phyloP scores from a whole-genome alignment of 2,888 invertebrate species.

The Dolichomitus sp. region DNA sequence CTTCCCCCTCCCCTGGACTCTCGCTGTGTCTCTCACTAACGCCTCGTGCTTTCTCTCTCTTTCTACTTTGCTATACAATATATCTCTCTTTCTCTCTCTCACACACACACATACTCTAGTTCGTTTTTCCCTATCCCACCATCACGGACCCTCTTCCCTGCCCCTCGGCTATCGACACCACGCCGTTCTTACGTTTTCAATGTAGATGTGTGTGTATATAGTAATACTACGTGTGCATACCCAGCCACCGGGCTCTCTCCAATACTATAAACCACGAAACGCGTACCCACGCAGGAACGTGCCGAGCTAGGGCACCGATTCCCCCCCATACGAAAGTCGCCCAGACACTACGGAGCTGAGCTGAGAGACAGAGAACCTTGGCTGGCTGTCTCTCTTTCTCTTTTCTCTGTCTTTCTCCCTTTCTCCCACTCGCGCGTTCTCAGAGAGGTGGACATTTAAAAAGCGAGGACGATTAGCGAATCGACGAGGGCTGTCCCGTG shows the following conservation, averaged over 20 bases:
- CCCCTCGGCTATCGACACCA: slow-evolving; percentile 64
- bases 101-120: background rate
- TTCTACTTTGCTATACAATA: slow-evolving; percentile 13
- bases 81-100: slow-evolving; percentile 39
- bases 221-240: slow-evolving; percentile 30
- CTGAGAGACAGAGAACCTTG: slow-evolving; percentile 23
- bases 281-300: slow-evolving; percentile 70
- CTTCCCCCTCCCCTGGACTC: slow-evolving; percentile 41
- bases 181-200: slow-evolving; percentile 49
- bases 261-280: slow-evolving; percentile 59
- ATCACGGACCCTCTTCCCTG: slow-evolving; percentile 37
- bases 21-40: slow-evolving; percentile 34
- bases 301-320: slow-evolving; percentile 65
- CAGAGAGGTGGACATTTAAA: slow-evolving; percentile 55
- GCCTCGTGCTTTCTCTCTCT: slow-evolving; percentile 52
- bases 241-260: slow-evolving; percentile 56
- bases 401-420: slow-evolving; percentile 36
- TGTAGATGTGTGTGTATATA: slow-evolving; percentile 20
- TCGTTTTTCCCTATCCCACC: slow-evolving; percentile 54
- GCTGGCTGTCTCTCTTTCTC: slow-evolving; percentile 19
- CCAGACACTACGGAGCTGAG: slow-evolving; percentile 57
- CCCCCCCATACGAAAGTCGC: slow-evolving; percentile 54
- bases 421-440: slow-evolving; percentile 30
- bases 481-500: slow-evolving; percentile 54
- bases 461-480: slow-evolving; percentile 63